Conservation (phyloP, 2,113 vertebrate species). For the Petaurus breviceps region DNA sequence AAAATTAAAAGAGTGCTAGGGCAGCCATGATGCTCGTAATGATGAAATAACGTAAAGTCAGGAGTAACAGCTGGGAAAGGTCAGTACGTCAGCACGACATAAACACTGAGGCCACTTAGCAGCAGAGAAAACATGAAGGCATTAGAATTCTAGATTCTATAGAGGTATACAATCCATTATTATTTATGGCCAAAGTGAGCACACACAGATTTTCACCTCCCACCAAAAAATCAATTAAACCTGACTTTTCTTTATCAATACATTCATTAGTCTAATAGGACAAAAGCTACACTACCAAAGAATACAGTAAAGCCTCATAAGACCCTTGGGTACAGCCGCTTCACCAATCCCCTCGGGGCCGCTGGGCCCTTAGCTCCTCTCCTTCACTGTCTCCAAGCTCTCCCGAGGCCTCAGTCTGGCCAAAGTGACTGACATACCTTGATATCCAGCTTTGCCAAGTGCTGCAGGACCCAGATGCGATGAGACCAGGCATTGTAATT, state of each 20-base stretch:
- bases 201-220: not conserved
- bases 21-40: not conserved
- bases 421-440: constrained; percentile 87
- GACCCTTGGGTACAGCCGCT: not conserved
- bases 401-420: not conserved
- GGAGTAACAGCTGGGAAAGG: not conserved
- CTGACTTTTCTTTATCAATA: constrained; percentile 18
- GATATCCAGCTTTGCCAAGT: constrained; percentile 90
- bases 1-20: not conserved
- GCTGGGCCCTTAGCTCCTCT: constrained; percentile 27
- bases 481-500: constrained; percentile 99
- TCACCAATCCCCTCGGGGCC: not conserved
- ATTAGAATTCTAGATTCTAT: constrained; percentile 2
- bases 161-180: constrained; percentile 1
- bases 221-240: not conserved
- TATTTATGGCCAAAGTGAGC: not conserved
- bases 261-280: not conserved
- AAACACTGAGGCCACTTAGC: not conserved
- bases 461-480: constrained; percentile 97
- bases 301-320: too few species aligned
- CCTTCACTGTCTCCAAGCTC: constrained; percentile 28
- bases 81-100: not conserved
- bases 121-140: constrained; percentile 2
- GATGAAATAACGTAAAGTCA: not conserved
- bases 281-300: not conserved